Conservation (phyloP, 92 coral and sea anemone genomes). For the Parazoanthus atlanticus region DNA sequence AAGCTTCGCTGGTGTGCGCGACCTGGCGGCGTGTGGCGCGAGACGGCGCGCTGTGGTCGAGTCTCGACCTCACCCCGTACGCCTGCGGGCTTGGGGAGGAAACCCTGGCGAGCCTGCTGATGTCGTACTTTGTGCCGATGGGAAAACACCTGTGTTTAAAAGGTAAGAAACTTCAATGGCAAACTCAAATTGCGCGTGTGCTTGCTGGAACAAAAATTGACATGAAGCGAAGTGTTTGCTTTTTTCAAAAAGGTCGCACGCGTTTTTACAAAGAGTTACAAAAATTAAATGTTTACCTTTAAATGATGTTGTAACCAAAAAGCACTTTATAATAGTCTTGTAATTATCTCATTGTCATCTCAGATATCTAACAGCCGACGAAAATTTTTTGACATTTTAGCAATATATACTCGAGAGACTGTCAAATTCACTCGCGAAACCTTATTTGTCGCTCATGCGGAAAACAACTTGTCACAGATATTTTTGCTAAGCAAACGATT, state of each 20-base stretch:
- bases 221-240: not conserved
- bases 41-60: constrained; percentile 74
- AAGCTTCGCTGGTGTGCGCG: constrained; percentile 61
- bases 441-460: no score
- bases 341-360: no score
- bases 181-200: not conserved
- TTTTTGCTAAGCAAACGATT: no score
- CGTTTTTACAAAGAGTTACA: no score
- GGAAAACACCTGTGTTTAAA: constrained; percentile 62
- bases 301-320: no score
- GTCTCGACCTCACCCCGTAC: constrained; percentile 63
- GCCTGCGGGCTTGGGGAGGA: constrained; percentile 21
- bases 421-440: no score
- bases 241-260: not conserved
- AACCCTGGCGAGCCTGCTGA: constrained; percentile 48
- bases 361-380: no score
- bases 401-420: no score
- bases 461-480: no score
- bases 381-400: no score
- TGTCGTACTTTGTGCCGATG: constrained; percentile 59
- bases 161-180: constrained; percentile 12
- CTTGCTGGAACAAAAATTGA: not conserved
- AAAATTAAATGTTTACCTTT: no score
- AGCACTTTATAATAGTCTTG: no score
- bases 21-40: constrained; percentile 69